Conservation (phyloP, 1,140 invertebrate species). For the Hesperophylax magnus region DNA sequence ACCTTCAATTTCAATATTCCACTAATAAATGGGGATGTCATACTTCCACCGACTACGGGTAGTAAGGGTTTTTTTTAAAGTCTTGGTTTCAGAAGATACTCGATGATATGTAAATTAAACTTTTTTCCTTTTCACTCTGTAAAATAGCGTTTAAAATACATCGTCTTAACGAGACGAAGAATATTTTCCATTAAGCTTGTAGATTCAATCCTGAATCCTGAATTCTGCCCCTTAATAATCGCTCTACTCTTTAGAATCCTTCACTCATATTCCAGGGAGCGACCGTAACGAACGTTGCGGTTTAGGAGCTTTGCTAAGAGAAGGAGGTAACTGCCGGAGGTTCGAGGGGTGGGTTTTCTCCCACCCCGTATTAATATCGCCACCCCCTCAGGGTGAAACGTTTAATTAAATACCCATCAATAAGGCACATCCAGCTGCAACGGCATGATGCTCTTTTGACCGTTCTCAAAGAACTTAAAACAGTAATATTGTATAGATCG, state of each 20-base stretch:
- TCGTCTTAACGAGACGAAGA: too few species aligned
- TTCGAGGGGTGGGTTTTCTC: neutral
- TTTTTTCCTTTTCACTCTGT: too few species aligned
- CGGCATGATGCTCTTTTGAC: conserved; percentile 30
- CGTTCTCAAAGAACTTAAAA: conserved; percentile 31
- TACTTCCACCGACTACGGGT: too few species aligned
- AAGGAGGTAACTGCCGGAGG: conserved; percentile 3
- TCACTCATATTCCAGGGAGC: conserved; percentile 28
- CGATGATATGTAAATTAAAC: too few species aligned
- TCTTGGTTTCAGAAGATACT: too few species aligned
- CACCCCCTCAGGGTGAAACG: neutral
- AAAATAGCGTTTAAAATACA: too few species aligned
- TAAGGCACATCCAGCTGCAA: conserved; percentile 36
- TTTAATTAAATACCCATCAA: conserved; percentile 42
- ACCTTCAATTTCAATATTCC: too few species aligned
- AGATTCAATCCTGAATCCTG: too few species aligned
- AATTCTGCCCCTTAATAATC: conserved; percentile 51
- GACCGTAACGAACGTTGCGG: conserved; percentile 51
- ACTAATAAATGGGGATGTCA: too few species aligned
- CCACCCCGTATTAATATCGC: conserved; percentile 35
- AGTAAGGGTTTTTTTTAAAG: too few species aligned
- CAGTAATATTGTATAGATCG: neutral
- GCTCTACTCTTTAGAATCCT: conserved; percentile 45
- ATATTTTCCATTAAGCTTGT: too few species aligned
- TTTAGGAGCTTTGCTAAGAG: conserved; percentile 35